Evolutionary conservation across 2,113 vertebrate genomes (phyloP), one percentile per base, ranked within the genome.

Genomic region (Barbus barbus): DNA sequence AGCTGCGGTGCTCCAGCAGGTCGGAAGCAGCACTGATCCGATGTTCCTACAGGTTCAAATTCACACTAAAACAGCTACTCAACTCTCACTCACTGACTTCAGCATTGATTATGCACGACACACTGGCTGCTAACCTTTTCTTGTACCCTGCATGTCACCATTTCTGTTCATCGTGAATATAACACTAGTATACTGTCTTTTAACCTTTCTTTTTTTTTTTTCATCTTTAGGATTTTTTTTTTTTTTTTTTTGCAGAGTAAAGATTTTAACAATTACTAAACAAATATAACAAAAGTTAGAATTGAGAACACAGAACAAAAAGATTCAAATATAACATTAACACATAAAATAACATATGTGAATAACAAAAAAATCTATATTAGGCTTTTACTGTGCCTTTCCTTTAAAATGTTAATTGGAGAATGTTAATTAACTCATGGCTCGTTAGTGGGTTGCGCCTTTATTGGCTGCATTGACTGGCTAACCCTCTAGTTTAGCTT

Each of bases 401-500:
- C 38, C 51, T 78, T 72, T 81, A 58, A 78, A 75, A 83, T 82
- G 79, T 86, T 84, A 86, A 89, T 89, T 87, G 71, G 81, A 74
- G 84, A 61, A 76, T 79, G 81, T 85, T 89, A 87, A 89, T 89
- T 86, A 87, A 89, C 88, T 87, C 84, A 78, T 79, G 86, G 28
- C 85, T 88, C 78, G 36, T 89, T 87, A 87, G 83, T 74, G 63
- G 81, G 51, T 78, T 77, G 69, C 78, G 86, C 89, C 90, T 90
- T 90, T 88, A 92, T 91, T 88, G 89, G 90, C 86, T 83, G 81
- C 90, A 93, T 94, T 94, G 93, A 95, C 93, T 93, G 93, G 93
- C 74, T 79, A 81, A 92, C 91, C 92, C 93, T 90, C 91, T 93
- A 92, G 92, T 93, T 93, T 93, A 91, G 90, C 89, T 87, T 91